Base-by-base conservation (phyloP, 2,113 vertebrate species). In the Platysternon megacephalum region DNA sequence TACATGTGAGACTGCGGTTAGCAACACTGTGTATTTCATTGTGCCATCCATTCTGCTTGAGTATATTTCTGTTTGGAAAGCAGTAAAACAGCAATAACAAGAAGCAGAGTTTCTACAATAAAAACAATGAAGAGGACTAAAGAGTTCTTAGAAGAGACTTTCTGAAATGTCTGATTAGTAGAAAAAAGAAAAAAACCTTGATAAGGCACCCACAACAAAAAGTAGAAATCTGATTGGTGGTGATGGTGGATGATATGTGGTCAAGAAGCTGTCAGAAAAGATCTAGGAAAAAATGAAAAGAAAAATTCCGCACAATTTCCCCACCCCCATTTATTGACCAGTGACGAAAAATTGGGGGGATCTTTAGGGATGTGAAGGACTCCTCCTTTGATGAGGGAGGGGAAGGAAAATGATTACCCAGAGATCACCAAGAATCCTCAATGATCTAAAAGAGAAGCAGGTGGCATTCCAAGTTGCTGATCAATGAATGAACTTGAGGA, bases 51-150 rank as follows among this genome's bases (percentile, higher is more conserved):
- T 78, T 78, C 42, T 46, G 42, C 42, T 46, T 46, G 39, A 94
- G 81, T 52, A 87, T 53, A 83, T 35, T 89, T 95, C 83, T 84
- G 61, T 42, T 74, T 88, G 84, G 82, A 95, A 94, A 78, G 61
- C 88, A 87, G 19, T 24, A 35, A 61, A 68, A 72, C 21, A 44
- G 28, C 87, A 81, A 2, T 2, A 14, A 46, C 24, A 39, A 68
- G 7, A 22, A 68, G 79, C 83, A 87, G 72, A 42, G 24, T 84
- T 84, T 82, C 11, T 84, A 39, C 51, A 72, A 9, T 22, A 93
- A 76, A 90, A 95, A 94, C 26, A 24, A 56, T n/a, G 61, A 86
- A 61, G 79, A 29, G 44, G 2, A 16, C 94, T 86, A 52, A 8
- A 1, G 0, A 0, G 2, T 29, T 84, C 87, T 89, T 49, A 93